Evolutionary conservation across 2,797 vertebrate species (phyloP).

Genomic region (Valencia hispanica): DNA sequence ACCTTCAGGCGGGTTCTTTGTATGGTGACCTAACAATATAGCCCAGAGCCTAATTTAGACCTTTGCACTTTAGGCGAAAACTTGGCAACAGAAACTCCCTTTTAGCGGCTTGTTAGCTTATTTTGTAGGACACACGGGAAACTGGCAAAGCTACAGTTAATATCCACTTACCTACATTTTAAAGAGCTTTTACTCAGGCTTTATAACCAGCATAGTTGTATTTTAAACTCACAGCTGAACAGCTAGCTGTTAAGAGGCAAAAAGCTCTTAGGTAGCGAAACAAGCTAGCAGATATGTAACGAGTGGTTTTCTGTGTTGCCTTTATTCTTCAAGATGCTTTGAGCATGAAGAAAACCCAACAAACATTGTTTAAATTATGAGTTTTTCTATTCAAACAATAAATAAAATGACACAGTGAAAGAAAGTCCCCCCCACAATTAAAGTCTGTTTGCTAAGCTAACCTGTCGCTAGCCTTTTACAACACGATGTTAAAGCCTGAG

Average conservation of each 20-base stretch:
- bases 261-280: neutral
- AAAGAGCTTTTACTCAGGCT: neutral
- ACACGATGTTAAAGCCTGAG: neutral
- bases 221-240: neutral
- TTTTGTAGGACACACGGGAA: neutral
- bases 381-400: neutral
- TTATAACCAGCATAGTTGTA: neutral
- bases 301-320: neutral
- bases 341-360: neutral
- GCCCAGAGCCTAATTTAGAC: neutral
- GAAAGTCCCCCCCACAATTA: neutral
- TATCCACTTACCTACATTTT: neutral
- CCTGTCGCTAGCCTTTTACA: neutral
- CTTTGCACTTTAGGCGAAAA: neutral
- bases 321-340: neutral
- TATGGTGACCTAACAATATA: neutral
- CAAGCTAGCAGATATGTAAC: neutral
- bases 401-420: neutral
- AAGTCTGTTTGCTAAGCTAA: constrained; percentile 21
- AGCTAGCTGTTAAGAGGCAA: neutral
- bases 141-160: neutral
- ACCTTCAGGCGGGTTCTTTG: neutral
- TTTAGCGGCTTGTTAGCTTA: neutral
- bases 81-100: neutral
- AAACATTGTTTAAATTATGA: neutral